A percentile compares a stretch with the other conserved stretches of the same genome.
phyloP scores from a whole-genome alignment of 64 coral and sea anemone genomes.

The Pachyseris speciosa region DNA sequence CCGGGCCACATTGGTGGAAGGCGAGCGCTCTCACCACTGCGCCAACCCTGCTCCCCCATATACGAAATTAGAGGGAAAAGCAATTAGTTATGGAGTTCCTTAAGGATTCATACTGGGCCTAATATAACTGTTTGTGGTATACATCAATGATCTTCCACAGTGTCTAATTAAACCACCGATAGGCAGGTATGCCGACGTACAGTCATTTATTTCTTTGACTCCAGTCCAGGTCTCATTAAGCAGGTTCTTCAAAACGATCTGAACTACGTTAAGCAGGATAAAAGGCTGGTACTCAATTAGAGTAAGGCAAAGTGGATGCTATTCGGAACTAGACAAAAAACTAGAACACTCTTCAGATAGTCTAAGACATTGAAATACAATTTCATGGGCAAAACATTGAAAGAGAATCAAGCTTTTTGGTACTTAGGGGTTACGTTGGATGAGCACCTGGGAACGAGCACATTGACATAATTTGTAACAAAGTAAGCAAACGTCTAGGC shows the following conservation, averaged over 20 bases:
- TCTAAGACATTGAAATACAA: not conserved
- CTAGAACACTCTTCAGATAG: not conserved
- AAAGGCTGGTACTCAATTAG: slow-evolving; percentile 43
- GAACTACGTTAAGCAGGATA: slow-evolving; percentile 15
- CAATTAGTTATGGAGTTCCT: not conserved
- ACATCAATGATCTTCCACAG: slow-evolving; percentile 61
- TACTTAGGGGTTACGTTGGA: slow-evolving; percentile 54
- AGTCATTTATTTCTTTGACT: slow-evolving; percentile 39
- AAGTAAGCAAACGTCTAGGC: slow-evolving; percentile 54
- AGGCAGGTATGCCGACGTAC: slow-evolving; percentile 59
- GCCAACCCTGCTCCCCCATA: no score
- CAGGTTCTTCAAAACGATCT: slow-evolving; percentile 43
- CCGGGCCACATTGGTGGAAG: no score
- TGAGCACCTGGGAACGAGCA: slow-evolving; percentile 67
- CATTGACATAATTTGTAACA: slow-evolving; percentile 10
- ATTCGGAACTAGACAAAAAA: slow-evolving; percentile 61
- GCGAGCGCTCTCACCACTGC: no score
- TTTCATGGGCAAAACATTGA: slow-evolving; percentile 38
- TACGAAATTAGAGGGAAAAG: not conserved
- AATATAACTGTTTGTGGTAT: slow-evolving; percentile 10
- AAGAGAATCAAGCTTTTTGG: slow-evolving; percentile 1
- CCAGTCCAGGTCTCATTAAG: not conserved
- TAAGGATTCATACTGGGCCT: slow-evolving; percentile 45
- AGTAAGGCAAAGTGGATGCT: slow-evolving; percentile 64
- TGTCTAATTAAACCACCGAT: not conserved